Evolutionary conservation across 2,113 vertebrate species (phyloP), one percentile per base, ranked within the genome.

Genomic region (Coptodon rendalli): DNA sequence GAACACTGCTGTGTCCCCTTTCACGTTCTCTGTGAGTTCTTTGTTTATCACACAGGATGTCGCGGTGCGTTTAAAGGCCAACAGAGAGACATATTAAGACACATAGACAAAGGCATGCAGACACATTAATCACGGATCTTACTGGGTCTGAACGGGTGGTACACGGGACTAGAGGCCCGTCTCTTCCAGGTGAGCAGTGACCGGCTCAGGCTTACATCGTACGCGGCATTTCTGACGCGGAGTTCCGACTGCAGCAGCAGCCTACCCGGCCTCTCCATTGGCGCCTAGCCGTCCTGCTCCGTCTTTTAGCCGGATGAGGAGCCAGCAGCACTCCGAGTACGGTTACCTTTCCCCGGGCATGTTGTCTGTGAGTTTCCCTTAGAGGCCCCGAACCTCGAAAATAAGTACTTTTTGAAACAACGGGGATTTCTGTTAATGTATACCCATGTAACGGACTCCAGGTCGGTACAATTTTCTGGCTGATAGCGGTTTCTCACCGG

Each of bases 71-170:
- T 82, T 34, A 52, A 71, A 48, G 87, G 80, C 84, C 87, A 48
- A 79, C 84, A 13, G 2, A 16, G 43, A 16, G 17, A 24, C 14
- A 80, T 6, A 40, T 6, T 34, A 14, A 63, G 11, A 36, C 3
- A 43, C 84, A 53, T 2, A 80, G 43, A 84, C 24, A 56, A 48
- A 5, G 34, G 6, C 56, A n/a, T 29, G 38, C 13, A 48, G 13
- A 76, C 50, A 78, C 29, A 31, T 14, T 40, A 5, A 22, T 27
- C 2, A 10, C 22, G 29, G 86, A 6, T 91, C 94, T 95, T 95
- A 95, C 94, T 94, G 89, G 91, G 89, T 93, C 89, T 93, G 61
- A 95, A 95, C 45, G 93, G 90, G 68, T 93, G 94, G 90, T 94
- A 94, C 52, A 95, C 87, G 16, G 94, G 92, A 76, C 94, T 90